These are phyloP conservation scores for Pristionchus arcanus DNA, from an alignment of 2,888 invertebrate species.

Conservation along the genomic window DNA sequence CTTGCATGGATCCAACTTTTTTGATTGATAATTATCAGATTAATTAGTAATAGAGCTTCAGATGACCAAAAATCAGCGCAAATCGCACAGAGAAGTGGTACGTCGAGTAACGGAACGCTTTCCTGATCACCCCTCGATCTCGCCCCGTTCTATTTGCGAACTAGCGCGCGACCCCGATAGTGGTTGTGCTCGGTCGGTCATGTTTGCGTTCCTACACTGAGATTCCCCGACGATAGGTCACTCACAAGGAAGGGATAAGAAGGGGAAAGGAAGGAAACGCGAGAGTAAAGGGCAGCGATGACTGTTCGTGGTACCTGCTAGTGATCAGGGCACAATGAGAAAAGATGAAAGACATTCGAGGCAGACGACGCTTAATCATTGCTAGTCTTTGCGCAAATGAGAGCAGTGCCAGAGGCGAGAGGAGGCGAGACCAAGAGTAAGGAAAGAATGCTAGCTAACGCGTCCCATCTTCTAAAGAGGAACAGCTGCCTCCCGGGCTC, in stretches of 20 bases:
- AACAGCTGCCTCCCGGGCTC: slow-evolving; percentile 22
- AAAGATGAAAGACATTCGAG: not conserved
- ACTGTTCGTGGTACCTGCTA: not conserved
- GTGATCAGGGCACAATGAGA: no score
- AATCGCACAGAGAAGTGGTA: not conserved
- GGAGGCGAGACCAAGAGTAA: not conserved
- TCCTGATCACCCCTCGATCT: not conserved
- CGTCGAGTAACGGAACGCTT: slow-evolving; percentile 14
- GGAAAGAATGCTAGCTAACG: not conserved
- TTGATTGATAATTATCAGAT: not conserved
- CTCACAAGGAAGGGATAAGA: slow-evolving; percentile 18
- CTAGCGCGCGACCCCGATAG: not conserved
- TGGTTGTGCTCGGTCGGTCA: not conserved
- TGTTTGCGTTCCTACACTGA: slow-evolving; percentile 42
- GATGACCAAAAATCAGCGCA: not conserved
- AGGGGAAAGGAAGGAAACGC: not conserved
- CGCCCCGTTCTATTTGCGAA: slow-evolving; percentile 50
- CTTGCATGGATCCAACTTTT: not conserved
- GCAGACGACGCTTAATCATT: no score
- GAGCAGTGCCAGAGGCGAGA: not conserved
- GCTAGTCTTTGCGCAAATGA: no score
- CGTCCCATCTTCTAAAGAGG: slow-evolving; percentile 24
- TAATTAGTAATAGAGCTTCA: not conserved
- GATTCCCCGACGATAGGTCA: slow-evolving; percentile 34
- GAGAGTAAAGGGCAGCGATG: not conserved